Evolutionary conservation across 2,113 vertebrate genomes (phyloP).

Genomic region (Rhodinocichla rosea): DNA sequence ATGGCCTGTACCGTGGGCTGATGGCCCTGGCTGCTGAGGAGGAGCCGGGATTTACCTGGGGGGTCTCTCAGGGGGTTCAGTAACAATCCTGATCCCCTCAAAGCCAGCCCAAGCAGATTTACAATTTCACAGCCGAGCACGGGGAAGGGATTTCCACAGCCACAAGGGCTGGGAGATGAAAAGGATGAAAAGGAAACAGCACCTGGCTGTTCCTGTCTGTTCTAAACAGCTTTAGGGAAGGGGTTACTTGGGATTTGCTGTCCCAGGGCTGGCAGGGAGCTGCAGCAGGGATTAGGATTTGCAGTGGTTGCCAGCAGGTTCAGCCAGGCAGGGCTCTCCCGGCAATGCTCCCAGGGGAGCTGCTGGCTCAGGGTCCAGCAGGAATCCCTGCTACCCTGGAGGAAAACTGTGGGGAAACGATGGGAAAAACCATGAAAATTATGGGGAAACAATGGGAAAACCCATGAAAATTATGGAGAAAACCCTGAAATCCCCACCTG

Average conservation of each 20-base stretch:
- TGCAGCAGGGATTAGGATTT: neutral
- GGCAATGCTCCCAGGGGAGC: fast-evolving
- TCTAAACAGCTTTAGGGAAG: fast-evolving
- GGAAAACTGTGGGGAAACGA: neutral
- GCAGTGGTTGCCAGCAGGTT: neutral
- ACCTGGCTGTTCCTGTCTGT: fast-evolving
- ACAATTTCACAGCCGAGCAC: neutral
- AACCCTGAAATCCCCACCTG: fast-evolving
- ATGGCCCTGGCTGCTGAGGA: fast-evolving
- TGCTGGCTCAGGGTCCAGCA: neutral
- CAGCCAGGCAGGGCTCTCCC: fast-evolving
- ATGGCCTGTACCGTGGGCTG: fast-evolving
- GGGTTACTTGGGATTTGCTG: neutral
- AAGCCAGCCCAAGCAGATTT: neutral
- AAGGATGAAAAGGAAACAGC: neutral
- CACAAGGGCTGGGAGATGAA: neutral
- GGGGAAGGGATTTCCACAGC: neutral
- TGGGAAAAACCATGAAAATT: fast-evolving
- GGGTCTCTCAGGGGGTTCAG: neutral
- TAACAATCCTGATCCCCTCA: neutral
- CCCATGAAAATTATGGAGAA: fast-evolving
- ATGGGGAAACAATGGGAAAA: fast-evolving
- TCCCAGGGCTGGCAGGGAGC: neutral
- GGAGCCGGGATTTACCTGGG: neutral
- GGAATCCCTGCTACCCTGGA: fast-evolving